phyloP scores from a whole-genome alignment of 2,113 vertebrate species.

The Oreocharis arfaki region DNA sequence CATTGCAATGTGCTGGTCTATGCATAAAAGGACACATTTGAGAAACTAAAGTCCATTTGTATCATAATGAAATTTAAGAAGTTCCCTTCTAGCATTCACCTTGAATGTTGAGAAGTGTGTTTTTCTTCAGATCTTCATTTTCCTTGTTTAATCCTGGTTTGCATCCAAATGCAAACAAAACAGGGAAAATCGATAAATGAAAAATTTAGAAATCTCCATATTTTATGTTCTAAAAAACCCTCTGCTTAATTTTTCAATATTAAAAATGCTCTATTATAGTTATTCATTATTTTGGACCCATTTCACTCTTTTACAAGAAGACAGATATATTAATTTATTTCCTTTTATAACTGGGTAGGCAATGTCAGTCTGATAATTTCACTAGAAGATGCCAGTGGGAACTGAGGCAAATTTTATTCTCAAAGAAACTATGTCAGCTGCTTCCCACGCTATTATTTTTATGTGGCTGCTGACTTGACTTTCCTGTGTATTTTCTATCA shows the following conservation, averaged over 20 bases:
- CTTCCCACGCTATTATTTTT: not conserved
- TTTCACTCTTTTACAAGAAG: not conserved
- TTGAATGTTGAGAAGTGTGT: not conserved
- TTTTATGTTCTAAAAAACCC: fast-evolving
- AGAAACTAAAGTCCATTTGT: not conserved
- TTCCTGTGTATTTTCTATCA: not conserved
- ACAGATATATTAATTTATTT: not conserved
- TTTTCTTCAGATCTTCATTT: not conserved
- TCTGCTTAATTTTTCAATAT: not conserved
- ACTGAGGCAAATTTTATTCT: not conserved
- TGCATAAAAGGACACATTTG: not conserved
- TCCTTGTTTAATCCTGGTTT: not conserved
- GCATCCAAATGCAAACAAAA: not conserved
- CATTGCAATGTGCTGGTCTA: not conserved
- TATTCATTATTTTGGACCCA: not conserved
- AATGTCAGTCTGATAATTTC: not conserved
- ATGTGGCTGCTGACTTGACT: not conserved
- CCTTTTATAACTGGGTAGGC: not conserved
- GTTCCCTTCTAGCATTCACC: not conserved
- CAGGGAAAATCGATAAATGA: not conserved
- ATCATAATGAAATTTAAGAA: not conserved
- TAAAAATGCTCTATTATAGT: not conserved
- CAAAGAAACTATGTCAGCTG: not conserved
- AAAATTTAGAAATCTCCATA: not conserved
- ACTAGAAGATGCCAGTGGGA: not conserved